These are phyloP conservation scores for Numenius arquata DNA, from an alignment of 2,113 vertebrate genomes.

Conservation along the genomic window DNA sequence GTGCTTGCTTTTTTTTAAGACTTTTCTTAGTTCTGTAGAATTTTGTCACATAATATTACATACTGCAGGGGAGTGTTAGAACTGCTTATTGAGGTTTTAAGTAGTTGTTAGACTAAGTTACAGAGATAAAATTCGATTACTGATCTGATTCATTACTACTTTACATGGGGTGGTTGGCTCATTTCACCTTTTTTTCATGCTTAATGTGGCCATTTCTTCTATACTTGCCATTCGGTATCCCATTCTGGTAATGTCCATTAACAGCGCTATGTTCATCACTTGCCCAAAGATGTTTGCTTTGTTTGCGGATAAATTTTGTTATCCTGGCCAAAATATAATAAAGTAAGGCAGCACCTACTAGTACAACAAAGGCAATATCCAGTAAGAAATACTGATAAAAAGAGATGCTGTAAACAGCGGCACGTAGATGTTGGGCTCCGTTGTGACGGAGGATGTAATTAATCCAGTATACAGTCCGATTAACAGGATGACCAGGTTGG, in stretches of 20 bases:
- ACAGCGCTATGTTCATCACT: slow-evolving; percentile 69
- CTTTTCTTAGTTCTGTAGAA: not conserved
- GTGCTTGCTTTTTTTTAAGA: slow-evolving; percentile 64
- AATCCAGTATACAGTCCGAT: slow-evolving; percentile 93
- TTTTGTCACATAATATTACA: slow-evolving; percentile 69
- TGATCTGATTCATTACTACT: slow-evolving; percentile 61
- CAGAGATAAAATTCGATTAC: slow-evolving; percentile 70
- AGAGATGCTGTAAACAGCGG: slow-evolving; percentile 87
- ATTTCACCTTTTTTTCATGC: slow-evolving; percentile 94
- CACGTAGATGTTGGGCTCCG: slow-evolving; percentile 90
- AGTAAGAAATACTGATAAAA: slow-evolving; percentile 93
- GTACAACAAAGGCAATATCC: slow-evolving; percentile 82
- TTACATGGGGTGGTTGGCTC: slow-evolving; percentile 61
- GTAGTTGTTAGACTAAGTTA: slow-evolving; percentile 79
- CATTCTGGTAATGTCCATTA: slow-evolving; percentile 94
- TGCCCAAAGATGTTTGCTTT: slow-evolving; percentile 63
- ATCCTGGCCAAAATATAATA: slow-evolving; percentile 74
- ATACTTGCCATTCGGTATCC: slow-evolving; percentile 90
- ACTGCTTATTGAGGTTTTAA: slow-evolving; percentile 75
- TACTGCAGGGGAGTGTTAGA: slow-evolving; percentile 71
- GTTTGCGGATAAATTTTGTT: slow-evolving; percentile 69
- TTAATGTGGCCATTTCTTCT: slow-evolving; percentile 90
- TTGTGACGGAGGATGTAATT: slow-evolving; percentile 92
- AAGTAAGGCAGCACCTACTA: slow-evolving; percentile 69
- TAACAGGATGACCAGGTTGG: slow-evolving; percentile 92